Base-by-base conservation (phyloP, 2,113 vertebrate genomes). In the Tachuris rubrigastra region DNA sequence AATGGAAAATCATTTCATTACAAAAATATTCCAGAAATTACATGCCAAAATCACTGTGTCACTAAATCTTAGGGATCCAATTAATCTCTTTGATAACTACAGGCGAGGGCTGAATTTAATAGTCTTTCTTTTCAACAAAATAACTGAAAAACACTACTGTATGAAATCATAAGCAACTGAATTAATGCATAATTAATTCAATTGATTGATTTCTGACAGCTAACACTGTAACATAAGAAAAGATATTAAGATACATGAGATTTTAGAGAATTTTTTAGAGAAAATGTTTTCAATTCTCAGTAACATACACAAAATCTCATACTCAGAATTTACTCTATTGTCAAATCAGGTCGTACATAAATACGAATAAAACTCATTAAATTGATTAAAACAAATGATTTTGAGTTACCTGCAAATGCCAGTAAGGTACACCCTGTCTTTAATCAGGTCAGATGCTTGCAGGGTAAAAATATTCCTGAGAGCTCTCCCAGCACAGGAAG, bases 371-470 rank as follows among this genome's bases (percentile, higher is more conserved):
- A 90, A 25, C 19, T 9, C 65, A 50, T 62, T 10, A 28, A 73
- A 12, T 47, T 92, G 37, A 85, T 83, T 80, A 76, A 87, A 93
- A 66, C 0, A 15, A 60, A 67, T 49, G 3, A 93, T 71, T 85
- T 44, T 22, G 1, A 58, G 67, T 98, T 98, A 98, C 98, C 98
- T 98, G 98, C 98, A 98, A 96, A 99, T 99, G 67, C 99, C 98
- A 93, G 98, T 99, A 92, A 99, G 98, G 97, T 99, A 99, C 68
- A 99, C 99, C 96, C 99, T 99, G 98, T 99, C 99, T 97, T 99
- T 99, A 56, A 99, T 98, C 78, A 99, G 98, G 95, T 99, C 99
- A 59, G 99, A 98, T n/a, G 99, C 99, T 52, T 99, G 99, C 66
- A 99, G 97, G 49, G 98, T 98, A 96, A 99, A 99, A 87, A 98